Evolutionary conservation across 2,888 invertebrate species (phyloP).

Genomic region (Agrilus mali): DNA sequence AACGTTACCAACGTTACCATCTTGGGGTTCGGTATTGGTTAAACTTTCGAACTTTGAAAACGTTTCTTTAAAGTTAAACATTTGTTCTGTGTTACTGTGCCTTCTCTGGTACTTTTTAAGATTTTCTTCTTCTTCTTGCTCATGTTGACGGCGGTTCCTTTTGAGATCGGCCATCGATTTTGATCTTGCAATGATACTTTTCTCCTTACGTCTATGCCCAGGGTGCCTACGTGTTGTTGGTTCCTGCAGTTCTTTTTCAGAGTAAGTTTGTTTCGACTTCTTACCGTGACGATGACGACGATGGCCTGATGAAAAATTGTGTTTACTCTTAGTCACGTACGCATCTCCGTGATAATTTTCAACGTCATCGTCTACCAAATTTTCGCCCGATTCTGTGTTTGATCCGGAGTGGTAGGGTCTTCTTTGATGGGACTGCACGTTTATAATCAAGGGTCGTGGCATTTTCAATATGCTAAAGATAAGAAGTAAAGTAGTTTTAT

Average conservation of each 20-base stretch:
- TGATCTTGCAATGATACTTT: constrained; percentile 4
- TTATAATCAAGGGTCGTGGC: too few species aligned
- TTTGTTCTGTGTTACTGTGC: background rate
- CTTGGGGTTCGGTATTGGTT: background rate
- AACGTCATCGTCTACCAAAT: too few species aligned
- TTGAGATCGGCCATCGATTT: constrained; percentile 6
- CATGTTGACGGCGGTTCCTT: background rate
- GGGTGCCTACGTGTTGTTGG: background rate
- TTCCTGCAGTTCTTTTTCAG: background rate
- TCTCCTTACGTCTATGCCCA: background rate
- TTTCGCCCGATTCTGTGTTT: too few species aligned
- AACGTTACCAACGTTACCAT: background rate
- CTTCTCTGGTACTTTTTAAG: constrained; percentile 1
- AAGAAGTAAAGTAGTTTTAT: too few species aligned
- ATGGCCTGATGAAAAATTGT: too few species aligned
- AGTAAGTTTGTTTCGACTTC: too few species aligned
- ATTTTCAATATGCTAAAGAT: too few species aligned
- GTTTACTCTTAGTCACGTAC: too few species aligned
- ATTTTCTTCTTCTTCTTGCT: constrained; percentile 1
- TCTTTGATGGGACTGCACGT: too few species aligned
- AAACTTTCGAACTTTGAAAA: constrained; percentile 5
- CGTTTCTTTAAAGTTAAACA: constrained; percentile 5
- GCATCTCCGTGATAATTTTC: too few species aligned
- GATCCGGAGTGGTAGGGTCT: too few species aligned
- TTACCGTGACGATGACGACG: too few species aligned